These are phyloP conservation scores for Tromatobia lineatoria DNA, from an alignment of 2,888 invertebrate genomes.

Conservation along the genomic window DNA sequence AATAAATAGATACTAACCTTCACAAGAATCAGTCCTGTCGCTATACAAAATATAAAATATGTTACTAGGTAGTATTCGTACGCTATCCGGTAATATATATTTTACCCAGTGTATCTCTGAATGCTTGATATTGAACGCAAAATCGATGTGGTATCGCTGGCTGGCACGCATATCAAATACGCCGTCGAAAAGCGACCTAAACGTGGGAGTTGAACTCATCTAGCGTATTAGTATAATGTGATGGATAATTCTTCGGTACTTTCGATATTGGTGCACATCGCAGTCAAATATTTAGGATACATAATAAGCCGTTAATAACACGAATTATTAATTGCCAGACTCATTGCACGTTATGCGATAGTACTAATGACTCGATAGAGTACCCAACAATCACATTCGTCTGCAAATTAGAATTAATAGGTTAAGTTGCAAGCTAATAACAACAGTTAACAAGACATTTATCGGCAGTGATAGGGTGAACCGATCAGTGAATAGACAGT, in stretches of 20 bases:
- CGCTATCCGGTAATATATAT: too few species aligned
- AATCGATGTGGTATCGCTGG: constrained; percentile 42
- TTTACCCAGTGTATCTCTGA: too few species aligned
- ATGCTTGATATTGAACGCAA: constrained; percentile 42
- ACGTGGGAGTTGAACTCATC: constrained; percentile 10
- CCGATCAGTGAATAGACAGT: too few species aligned
- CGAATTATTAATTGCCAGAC: constrained; percentile 20
- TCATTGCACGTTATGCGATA: not conserved
- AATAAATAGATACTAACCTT: too few species aligned
- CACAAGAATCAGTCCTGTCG: too few species aligned
- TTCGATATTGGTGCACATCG: constrained; percentile 21
- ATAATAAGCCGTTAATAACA: constrained; percentile 21
- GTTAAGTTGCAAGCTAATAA: not conserved
- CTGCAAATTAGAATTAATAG: not conserved
- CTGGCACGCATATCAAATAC: constrained; percentile 30
- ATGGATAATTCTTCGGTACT: constrained; percentile 52
- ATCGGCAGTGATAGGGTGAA: not conserved
- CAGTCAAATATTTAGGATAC: constrained; percentile 2
- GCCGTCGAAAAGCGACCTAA: constrained; percentile 25
- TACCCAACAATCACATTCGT: not conserved
- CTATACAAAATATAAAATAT: too few species aligned
- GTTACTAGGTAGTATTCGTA: too few species aligned
- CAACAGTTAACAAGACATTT: not conserved
- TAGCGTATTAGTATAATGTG: constrained; percentile 42
- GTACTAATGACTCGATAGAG: not conserved